phyloP scores from a whole-genome alignment of 2,113 vertebrate genomes.

The Oryzias curvinotus region DNA sequence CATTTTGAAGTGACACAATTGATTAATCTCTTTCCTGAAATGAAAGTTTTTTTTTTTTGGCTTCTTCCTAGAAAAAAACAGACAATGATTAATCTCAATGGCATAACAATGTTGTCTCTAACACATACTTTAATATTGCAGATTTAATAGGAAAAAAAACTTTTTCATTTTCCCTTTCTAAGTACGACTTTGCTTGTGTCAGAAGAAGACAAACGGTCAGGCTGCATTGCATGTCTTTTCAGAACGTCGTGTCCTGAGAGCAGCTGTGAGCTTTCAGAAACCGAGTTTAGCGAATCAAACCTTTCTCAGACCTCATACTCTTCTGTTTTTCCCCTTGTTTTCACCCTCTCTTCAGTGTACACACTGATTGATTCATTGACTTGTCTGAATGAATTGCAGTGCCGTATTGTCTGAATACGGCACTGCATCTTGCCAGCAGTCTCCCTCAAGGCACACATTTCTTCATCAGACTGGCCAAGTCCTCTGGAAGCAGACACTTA shows the following conservation, averaged over 20 bases:
- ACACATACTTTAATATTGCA: too few relatives aligned
- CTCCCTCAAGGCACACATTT: slow-evolving; percentile 53
- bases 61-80: slow-evolving; percentile 41
- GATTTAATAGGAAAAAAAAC: too few relatives aligned
- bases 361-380: slow-evolving; percentile 63
- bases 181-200: neutral
- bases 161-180: too few relatives aligned
- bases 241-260: slow-evolving; percentile 64
- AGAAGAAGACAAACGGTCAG: neutral
- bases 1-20: too few relatives aligned
- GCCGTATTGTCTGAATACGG: slow-evolving; percentile 29
- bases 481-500: slow-evolving; percentile 14
- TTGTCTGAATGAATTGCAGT: slow-evolving; percentile 16
- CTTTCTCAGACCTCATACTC: slow-evolving; percentile 23
- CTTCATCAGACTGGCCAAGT: slow-evolving; percentile 36
- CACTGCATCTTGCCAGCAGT: slow-evolving; percentile 37
- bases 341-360: slow-evolving; percentile 43
- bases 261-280: slow-evolving; percentile 53
- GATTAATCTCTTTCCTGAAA: slow-evolving; percentile 19
- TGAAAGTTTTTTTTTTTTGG: slow-evolving; percentile 26
- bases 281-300: slow-evolving; percentile 36
- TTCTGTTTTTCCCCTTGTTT: slow-evolving; percentile 38
- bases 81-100: neutral
- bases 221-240: slow-evolving; percentile 24
- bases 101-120: too few relatives aligned